Conservation (phyloP, 2,797 vertebrate genomes). For the Coregonus suidteri region DNA sequence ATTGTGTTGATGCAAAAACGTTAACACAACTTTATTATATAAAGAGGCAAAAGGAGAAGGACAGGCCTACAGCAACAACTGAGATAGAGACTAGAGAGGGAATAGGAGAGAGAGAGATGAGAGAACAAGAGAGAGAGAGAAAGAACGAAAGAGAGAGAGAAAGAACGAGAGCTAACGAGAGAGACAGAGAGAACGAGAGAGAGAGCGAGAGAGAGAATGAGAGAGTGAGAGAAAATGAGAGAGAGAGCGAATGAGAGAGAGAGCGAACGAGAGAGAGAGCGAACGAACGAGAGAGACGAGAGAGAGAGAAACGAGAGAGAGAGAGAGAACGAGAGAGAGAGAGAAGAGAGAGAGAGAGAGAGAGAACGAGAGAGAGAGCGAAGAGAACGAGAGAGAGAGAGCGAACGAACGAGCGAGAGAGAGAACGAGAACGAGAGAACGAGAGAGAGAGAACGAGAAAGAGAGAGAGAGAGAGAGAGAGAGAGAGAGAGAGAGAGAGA, state of each 20-base stretch:
- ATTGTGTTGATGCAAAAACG: background rate
- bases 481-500: no score
- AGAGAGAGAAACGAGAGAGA: no score
- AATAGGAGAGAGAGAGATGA: background rate
- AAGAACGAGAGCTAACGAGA: background rate
- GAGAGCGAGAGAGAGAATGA: background rate
- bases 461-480: background rate
- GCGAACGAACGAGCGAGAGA: no score
- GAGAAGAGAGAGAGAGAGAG: no score
- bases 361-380: no score
- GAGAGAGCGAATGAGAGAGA: no score
- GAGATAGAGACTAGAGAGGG: background rate
- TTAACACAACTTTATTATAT: background rate
- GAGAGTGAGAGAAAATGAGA: no score
- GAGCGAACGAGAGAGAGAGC: background rate
- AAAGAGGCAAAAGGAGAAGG: background rate
- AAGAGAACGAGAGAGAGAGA: no score
- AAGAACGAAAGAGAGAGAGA: no score
- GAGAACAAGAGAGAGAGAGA: background rate
- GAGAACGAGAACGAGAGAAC: no score
- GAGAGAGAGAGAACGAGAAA: background rate
- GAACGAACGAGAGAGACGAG: no score
- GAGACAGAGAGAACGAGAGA: constrained; percentile 15
- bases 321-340: no score
- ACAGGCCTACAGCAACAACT: background rate